phyloP scores from a whole-genome alignment of 2,113 vertebrate species.

The Seriola quinqueradiata region DNA sequence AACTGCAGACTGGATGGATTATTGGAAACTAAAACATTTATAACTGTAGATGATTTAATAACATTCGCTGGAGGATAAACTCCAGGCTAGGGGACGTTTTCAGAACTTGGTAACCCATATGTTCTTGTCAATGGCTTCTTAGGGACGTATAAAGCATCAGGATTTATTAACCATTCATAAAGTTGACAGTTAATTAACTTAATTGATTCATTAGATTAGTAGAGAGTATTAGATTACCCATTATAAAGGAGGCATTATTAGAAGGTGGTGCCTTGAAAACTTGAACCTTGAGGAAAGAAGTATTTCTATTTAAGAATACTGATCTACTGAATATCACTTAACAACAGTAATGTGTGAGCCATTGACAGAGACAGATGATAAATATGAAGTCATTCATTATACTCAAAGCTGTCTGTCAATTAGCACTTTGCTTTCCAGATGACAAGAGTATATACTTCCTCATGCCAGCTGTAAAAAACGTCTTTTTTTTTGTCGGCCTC shows the following conservation, averaged over 20 bases:
- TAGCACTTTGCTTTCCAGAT: slow-evolving; percentile 15
- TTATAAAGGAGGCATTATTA: not conserved
- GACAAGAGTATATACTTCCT: not conserved
- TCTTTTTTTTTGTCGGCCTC: not conserved
- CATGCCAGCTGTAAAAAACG: not conserved
- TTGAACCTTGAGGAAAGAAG: not conserved
- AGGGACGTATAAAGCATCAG: not conserved
- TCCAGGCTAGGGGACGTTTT: not conserved
- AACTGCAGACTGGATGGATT: not conserved
- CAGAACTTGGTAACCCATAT: slow-evolving; percentile 4
- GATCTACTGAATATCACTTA: slow-evolving; percentile 16
- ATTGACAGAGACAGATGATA: slow-evolving; percentile 13
- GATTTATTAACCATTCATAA: too few species aligned
- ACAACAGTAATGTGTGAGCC: slow-evolving; percentile 30
- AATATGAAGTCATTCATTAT: slow-evolving; percentile 10
- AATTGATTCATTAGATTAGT: not conserved
- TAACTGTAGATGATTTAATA: not conserved
- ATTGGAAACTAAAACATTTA: not conserved
- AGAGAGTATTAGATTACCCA: not conserved
- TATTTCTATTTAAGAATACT: not conserved
- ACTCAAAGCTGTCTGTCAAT: slow-evolving; percentile 7
- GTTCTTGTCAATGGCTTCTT: not conserved
- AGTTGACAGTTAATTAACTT: not conserved
- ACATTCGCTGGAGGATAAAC: not conserved
- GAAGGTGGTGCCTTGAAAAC: not conserved